A percentile compares a stretch with the other conserved stretches of the same genome.
These are phyloP conservation scores for Himalopsyche japonica DNA, from an alignment of 2,888 invertebrate species.

Conservation along the genomic window DNA sequence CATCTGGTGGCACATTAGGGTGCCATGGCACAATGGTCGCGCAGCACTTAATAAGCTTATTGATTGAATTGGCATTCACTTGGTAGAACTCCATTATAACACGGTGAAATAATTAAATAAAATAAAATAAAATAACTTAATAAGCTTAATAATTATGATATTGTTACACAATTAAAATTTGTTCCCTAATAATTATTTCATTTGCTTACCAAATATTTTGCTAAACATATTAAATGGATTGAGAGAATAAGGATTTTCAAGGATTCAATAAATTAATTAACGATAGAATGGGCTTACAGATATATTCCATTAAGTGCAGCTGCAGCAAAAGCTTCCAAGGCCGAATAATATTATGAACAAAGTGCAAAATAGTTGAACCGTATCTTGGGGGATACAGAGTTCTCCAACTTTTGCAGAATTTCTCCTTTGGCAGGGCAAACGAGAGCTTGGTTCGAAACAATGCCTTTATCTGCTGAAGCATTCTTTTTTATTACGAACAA, in stretches of 20 bases:
- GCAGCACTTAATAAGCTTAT: too few relatives aligned
- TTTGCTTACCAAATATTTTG: too few relatives aligned
- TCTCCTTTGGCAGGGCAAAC: not conserved
- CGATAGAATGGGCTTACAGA: not conserved
- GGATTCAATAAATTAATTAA: not conserved
- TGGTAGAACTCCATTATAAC: not conserved
- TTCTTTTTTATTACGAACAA: slow-evolving; percentile 26
- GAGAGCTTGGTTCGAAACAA: slow-evolving; percentile 17
- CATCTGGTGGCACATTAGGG: too few relatives aligned
- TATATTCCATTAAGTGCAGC: not conserved
- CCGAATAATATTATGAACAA: not conserved
- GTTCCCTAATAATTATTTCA: too few relatives aligned
- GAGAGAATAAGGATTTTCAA: not conserved
- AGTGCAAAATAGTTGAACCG: not conserved
- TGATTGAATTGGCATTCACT: too few relatives aligned
- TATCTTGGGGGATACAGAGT: not conserved
- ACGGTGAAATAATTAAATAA: not conserved
- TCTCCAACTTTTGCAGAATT: not conserved
- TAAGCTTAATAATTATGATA: too few relatives aligned
- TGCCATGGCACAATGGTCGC: too few relatives aligned
- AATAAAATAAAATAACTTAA: too few relatives aligned
- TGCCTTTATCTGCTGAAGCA: slow-evolving; percentile 29
- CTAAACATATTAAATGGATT: too few relatives aligned
- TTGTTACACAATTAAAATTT: too few relatives aligned
- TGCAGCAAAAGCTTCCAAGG: not conserved